These are phyloP conservation scores for Sussaba pulchella DNA, from an alignment of 2,888 invertebrate genomes.

Conservation along the genomic window DNA sequence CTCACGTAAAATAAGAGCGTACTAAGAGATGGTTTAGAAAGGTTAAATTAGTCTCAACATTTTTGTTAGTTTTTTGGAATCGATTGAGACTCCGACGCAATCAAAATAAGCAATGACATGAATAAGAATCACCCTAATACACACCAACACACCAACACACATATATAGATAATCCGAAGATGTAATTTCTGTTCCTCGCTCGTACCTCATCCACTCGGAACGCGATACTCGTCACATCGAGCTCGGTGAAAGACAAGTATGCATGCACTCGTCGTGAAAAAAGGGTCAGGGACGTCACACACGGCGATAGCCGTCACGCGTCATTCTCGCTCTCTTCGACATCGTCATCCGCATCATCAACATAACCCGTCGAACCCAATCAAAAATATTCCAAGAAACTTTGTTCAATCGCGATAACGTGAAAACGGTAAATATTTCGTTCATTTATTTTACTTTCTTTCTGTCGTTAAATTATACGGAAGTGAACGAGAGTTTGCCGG, in stretches of 20 bases:
- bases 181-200: constrained; percentile 53
- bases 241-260: constrained; percentile 28
- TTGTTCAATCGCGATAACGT: too few species aligned
- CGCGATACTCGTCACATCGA: not conserved
- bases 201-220: constrained; percentile 24
- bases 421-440: too few species aligned
- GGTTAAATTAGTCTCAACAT: too few species aligned
- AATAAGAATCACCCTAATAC: too few species aligned
- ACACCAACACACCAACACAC: not conserved
- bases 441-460: too few species aligned
- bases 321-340: constrained; percentile 1
- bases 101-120: too few species aligned
- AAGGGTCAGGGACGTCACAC: constrained; percentile 58
- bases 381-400: constrained; percentile 23
- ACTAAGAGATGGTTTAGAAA: too few species aligned
- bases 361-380: constrained; percentile 10
- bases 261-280: constrained; percentile 27
- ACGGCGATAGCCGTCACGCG: constrained; percentile 50
- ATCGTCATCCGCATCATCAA: constrained; percentile 48
- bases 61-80: too few species aligned
- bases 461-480: too few species aligned
- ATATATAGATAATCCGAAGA: constrained; percentile 34
- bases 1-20: too few species aligned
- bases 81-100: too few species aligned
- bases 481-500: too few species aligned